Base-by-base conservation (phyloP, 2,888 invertebrate species). In the Drosophila subquinaria region DNA sequence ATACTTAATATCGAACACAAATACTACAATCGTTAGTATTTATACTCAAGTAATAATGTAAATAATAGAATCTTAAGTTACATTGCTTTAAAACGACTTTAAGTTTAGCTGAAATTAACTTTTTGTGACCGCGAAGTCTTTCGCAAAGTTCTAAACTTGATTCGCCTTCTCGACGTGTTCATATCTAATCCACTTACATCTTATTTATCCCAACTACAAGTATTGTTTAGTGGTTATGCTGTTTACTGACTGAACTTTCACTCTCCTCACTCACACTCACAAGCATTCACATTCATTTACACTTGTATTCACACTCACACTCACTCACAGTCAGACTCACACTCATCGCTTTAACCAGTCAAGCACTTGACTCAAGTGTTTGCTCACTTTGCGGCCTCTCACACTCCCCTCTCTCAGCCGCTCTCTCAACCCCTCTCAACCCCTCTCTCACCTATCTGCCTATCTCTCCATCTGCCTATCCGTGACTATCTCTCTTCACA, bases 361-460 rank as follows among this genome's bases (percentile, higher is more conserved):
- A 79, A 69, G 76, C 88, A 87, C 89, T 87, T 84, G 85, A 66
- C 79, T 87, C 85, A 84, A 84, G 83, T 89, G 83, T 89, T 89
- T 84, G 83, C 80, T 89, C 83, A 84, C 83, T 84, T 84, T 87
- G 88, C 69, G 89, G 89, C 76, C 76, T 72, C 76, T 76, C 67
- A 48, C 27, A 17, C 51, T n/a, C 38, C 13, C 17, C 47, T 35
- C 43, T 4, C 35, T 17, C 52, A 6, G 10, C 35, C 33, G 9
- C 15, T 35, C 52, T 56, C 38, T 36, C 23, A 53, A 23, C 59
- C 36, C 35, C 43, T 5, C 33, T 15, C 52, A 6, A 10, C 42
- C 33, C 59, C 36, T 53, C 53, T 47, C 53, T 23, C 63, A 20
- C 42, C 55, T 38, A 13, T 50, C 56, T 33, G 17, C n/a, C 52